Conservation (phyloP, 1,140 invertebrate genomes). For the Homalodisca vitripennis region DNA sequence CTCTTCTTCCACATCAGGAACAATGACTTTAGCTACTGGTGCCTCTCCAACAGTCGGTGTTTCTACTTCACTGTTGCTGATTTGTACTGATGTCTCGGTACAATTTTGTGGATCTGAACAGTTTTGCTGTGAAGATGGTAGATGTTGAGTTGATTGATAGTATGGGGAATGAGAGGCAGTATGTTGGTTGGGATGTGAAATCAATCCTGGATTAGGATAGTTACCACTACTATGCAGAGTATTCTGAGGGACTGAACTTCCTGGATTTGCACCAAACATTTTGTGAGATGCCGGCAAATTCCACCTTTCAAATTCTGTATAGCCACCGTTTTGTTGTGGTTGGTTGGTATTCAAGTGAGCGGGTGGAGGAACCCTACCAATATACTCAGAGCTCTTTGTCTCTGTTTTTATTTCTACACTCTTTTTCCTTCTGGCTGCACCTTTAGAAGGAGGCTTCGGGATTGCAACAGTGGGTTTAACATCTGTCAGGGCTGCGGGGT, state of each 20-base stretch:
- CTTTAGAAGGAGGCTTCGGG: slow-evolving; percentile 16
- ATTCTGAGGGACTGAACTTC: slow-evolving; percentile 53
- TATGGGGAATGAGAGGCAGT: slow-evolving; percentile 58
- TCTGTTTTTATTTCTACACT: neutral
- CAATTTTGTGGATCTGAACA: slow-evolving; percentile 24
- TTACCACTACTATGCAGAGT: slow-evolving; percentile 52
- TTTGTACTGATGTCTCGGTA: slow-evolving; percentile 10
- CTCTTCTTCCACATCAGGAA: slow-evolving; percentile 83
- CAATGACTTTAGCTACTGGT: slow-evolving; percentile 68
- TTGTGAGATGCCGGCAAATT: slow-evolving; percentile 65
- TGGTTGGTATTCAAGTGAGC: slow-evolving; percentile 65
- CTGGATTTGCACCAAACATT: slow-evolving; percentile 58
- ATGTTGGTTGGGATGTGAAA: slow-evolving; percentile 61
- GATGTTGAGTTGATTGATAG: slow-evolving; percentile 59
- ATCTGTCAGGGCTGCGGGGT: slow-evolving; percentile 24
- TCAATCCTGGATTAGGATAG: slow-evolving; percentile 62
- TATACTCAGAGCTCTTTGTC: slow-evolving; percentile 30
- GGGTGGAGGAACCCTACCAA: slow-evolving; percentile 62
- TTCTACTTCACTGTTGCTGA: slow-evolving; percentile 42
- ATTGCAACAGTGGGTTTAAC: slow-evolving; percentile 26
- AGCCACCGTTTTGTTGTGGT: slow-evolving; percentile 62
- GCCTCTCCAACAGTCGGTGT: slow-evolving; percentile 58
- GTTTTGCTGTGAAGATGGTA: neutral
- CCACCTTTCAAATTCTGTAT: slow-evolving; percentile 72
- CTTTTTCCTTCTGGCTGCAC: slow-evolving; percentile 5